Evolutionary conservation across 1,140 invertebrate species (phyloP).

Genomic region (Conopomorpha cramerella): DNA sequence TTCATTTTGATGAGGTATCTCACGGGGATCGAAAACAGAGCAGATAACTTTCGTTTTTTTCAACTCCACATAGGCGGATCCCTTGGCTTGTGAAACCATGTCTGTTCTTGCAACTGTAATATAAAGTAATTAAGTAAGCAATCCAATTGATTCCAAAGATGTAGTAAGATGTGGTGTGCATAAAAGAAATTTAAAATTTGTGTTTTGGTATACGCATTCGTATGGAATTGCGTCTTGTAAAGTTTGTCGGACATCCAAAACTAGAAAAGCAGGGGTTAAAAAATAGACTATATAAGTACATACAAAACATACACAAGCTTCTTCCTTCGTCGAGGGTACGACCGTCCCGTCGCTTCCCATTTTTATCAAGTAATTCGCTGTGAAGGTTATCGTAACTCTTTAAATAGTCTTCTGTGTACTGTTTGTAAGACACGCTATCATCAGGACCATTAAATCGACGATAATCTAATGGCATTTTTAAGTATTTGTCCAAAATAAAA

Average conservation of each 20-base stretch:
- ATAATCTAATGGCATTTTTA: conserved; percentile 50
- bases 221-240: no score
- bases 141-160: no score
- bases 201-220: no score
- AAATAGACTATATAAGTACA: no score
- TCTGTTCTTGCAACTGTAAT: conserved; percentile 75
- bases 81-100: conserved; percentile 81
- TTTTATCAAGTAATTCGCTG: conserved; percentile 31
- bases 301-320: conserved; percentile 47
- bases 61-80: conserved; percentile 88
- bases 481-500: no score
- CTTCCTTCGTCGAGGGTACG: conserved; percentile 35
- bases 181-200: no score
- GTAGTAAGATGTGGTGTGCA: no score
- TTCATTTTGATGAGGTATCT: conserved; percentile 78
- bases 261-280: background rate
- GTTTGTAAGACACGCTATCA: conserved; percentile 44
- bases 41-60: conserved; percentile 87
- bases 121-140: conserved; percentile 11
- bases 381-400: conserved; percentile 31
- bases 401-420: conserved; percentile 30
- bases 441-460: conserved; percentile 52
- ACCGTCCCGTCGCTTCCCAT: conserved; percentile 33
- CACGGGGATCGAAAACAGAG: conserved; percentile 87
- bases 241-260: no score